Evolutionary conservation across 2,888 invertebrate species (phyloP).

Genomic region (Drosophila picticornis): DNA sequence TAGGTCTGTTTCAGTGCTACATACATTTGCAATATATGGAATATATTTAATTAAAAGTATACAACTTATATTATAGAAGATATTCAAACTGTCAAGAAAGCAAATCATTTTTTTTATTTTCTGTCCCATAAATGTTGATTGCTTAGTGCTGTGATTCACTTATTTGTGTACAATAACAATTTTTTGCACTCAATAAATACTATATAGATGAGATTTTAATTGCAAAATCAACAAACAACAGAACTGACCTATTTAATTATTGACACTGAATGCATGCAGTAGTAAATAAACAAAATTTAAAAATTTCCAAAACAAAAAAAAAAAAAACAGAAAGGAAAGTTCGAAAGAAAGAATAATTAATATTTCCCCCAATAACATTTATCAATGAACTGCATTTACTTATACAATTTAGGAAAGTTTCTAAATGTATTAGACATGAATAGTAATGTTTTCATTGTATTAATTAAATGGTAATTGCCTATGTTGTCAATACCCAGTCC

Average conservation of each 20-base stretch:
- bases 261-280: conserved; percentile 10
- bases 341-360: background rate
- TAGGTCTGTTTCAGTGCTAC: background rate
- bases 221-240: conserved; percentile 26
- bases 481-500: background rate
- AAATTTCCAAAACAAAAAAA: conserved; percentile 3
- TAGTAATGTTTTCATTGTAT: background rate
- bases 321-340: background rate
- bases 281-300: background rate
- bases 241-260: conserved; percentile 59
- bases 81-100: background rate
- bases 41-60: background rate
- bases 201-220: conserved; percentile 11
- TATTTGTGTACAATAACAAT: conserved; percentile 17
- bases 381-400: background rate
- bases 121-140: background rate
- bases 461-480: background rate
- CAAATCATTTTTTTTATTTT: background rate
- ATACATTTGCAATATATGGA: background rate
- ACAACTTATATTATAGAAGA: background rate
- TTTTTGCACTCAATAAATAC: conserved; percentile 27
- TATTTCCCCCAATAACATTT: background rate
- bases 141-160: conserved; percentile 19
- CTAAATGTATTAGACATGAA: background rate
- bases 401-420: background rate